Conservation (phyloP, 2,888 invertebrate species). For the Heliconius erato region DNA sequence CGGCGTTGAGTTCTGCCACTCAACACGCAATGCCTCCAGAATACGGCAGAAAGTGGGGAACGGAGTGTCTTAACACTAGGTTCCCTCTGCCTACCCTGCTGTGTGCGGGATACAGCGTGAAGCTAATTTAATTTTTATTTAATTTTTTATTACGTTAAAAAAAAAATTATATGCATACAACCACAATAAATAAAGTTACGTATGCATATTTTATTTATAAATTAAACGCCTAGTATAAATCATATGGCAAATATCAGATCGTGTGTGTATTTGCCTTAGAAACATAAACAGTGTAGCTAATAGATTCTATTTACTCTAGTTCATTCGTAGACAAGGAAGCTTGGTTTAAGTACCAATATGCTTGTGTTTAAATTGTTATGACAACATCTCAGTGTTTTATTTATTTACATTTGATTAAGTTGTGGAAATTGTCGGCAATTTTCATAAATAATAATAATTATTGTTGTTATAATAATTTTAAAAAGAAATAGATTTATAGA, state of each 20-base stretch:
- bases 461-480: not conserved
- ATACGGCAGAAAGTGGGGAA: too few species aligned
- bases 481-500: not conserved
- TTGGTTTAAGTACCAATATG: not conserved
- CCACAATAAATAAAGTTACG: too few species aligned
- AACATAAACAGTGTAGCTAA: not conserved
- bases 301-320: not conserved
- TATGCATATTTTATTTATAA: not conserved
- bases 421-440: too few species aligned
- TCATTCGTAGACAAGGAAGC: not conserved
- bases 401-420: not conserved
- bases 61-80: too few species aligned
- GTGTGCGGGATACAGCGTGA: too few species aligned
- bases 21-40: too few species aligned
- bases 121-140: too few species aligned
- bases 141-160: too few species aligned
- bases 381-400: not conserved
- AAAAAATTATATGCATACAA: too few species aligned
- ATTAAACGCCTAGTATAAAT: slow-evolving; percentile 4
- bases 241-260: slow-evolving; percentile 2
- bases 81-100: too few species aligned
- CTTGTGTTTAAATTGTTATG: not conserved
- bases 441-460: too few species aligned
- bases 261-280: not conserved
- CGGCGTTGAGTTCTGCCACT: too few species aligned